phyloP scores from a whole-genome alignment of 2,888 invertebrate genomes.

The Tuberolachnus salignus region DNA sequence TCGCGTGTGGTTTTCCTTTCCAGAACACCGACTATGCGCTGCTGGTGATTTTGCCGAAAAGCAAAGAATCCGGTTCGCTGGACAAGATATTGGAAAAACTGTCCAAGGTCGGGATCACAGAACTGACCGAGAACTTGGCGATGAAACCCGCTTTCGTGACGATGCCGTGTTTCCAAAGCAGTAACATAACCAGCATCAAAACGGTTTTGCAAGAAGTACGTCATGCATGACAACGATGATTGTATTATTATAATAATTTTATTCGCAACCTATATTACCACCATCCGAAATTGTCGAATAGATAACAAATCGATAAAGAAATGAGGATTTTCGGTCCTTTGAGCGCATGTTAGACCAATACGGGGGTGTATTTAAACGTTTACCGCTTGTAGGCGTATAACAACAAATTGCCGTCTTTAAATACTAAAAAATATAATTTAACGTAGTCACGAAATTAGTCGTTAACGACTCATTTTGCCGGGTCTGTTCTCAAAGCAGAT shows the following conservation, averaged over 20 bases:
- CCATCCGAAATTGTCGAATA: too few species aligned
- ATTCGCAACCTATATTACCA: too few species aligned
- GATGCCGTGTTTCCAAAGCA: slow-evolving; percentile 46
- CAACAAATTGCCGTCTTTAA: too few species aligned
- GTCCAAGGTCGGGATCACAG: not conserved
- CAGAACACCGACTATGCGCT: slow-evolving; percentile 43
- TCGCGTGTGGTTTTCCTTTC: not conserved
- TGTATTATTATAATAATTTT: not conserved
- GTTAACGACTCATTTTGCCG: too few species aligned
- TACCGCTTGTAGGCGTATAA: too few species aligned
- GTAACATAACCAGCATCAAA: slow-evolving; percentile 25
- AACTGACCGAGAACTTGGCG: slow-evolving; percentile 8
- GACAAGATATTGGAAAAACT: slow-evolving; percentile 14
- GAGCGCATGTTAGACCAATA: too few species aligned
- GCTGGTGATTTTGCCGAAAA: slow-evolving; percentile 30
- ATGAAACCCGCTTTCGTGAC: slow-evolving; percentile 38
- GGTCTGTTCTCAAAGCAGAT: too few species aligned
- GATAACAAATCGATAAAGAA: too few species aligned
- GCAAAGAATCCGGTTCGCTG: not conserved
- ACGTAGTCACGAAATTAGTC: too few species aligned
- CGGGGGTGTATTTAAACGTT: too few species aligned
- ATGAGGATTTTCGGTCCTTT: too few species aligned
- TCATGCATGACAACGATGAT: not conserved
- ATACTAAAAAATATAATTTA: too few species aligned
- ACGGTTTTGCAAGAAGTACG: slow-evolving; percentile 37